Conservation (phyloP, 2,113 vertebrate species). For the Corydoras sp. region DNA sequence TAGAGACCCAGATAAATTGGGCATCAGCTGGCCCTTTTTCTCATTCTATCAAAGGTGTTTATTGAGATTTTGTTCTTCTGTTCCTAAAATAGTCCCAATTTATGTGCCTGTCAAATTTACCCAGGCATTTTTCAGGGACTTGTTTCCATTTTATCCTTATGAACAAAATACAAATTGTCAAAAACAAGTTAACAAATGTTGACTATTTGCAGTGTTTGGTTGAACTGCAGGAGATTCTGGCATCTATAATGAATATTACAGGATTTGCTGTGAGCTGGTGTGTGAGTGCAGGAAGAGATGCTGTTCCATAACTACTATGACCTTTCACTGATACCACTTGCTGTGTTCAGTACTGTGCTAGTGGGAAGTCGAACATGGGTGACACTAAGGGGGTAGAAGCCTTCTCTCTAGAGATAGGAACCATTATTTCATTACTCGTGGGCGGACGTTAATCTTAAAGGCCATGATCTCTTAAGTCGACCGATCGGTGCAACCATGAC, state of each 20-base stretch:
- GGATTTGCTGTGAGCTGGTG: constrained; percentile 10
- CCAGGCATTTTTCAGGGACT: constrained; percentile 15
- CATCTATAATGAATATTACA: constrained; percentile 39
- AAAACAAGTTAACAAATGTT: constrained; percentile 23
- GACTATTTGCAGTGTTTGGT: constrained; percentile 9
- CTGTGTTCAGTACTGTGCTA: constrained; percentile 26
- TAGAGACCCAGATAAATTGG: background rate
- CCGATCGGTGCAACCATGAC: no score
- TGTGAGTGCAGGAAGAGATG: constrained; percentile 4
- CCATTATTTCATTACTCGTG: constrained; percentile 2
- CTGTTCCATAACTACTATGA: constrained; percentile 33
- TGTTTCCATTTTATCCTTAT: constrained; percentile 28
- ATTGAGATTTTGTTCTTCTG: constrained; percentile 25
- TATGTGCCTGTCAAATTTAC: background rate
- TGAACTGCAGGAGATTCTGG: constrained; percentile 7
- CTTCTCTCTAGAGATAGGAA: background rate
- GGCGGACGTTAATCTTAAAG: constrained; percentile 13
- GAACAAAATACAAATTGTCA: constrained; percentile 19
- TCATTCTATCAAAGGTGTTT: constrained; percentile 31
- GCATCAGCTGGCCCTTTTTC: constrained; percentile 28
- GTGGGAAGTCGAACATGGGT: constrained; percentile 20
- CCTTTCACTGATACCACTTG: constrained; percentile 39
- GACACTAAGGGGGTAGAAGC: constrained; percentile 22
- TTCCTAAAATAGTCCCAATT: constrained; percentile 8
- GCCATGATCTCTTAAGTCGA: background rate